Conservation (phyloP, 1,140 invertebrate genomes). For the Trinorchestia longiramus region DNA sequence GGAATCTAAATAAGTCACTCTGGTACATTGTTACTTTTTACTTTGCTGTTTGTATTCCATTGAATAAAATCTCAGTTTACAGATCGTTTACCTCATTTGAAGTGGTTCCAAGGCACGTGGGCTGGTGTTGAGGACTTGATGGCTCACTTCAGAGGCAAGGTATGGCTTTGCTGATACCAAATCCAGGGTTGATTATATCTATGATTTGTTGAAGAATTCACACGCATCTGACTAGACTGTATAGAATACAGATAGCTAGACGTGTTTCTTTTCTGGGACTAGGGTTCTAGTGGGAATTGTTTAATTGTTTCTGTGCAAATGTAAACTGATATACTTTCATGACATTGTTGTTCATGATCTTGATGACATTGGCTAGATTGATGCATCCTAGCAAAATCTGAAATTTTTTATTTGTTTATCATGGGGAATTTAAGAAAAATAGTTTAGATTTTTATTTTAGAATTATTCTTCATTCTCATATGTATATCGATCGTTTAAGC, state of each 20-base stretch:
- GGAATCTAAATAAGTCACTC: too few relatives aligned
- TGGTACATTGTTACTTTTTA: too few relatives aligned
- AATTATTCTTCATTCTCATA: not conserved
- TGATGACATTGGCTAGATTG: not conserved
- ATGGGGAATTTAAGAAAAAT: not conserved
- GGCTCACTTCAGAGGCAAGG: slow-evolving; percentile 65
- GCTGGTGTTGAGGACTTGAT: slow-evolving; percentile 71
- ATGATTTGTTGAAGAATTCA: not conserved
- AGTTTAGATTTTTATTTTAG: not conserved
- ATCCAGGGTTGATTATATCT: not conserved
- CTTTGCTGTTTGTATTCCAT: too few relatives aligned
- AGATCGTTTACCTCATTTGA: slow-evolving; percentile 69
- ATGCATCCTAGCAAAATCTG: not conserved
- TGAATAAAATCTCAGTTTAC: slow-evolving; percentile 69
- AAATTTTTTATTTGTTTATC: not conserved
- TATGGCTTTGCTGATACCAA: slow-evolving; percentile 34
- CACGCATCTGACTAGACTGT: not conserved
- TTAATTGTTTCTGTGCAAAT: not conserved
- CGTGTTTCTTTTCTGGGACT: not conserved
- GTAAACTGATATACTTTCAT: not conserved
- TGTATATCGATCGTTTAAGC: not conserved
- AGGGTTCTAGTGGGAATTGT: not conserved
- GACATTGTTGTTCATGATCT: not conserved
- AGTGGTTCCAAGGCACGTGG: slow-evolving; percentile 74
- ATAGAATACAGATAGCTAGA: not conserved